phyloP scores from a whole-genome alignment of 2,113 vertebrate species.

The Sorex araneus region DNA sequence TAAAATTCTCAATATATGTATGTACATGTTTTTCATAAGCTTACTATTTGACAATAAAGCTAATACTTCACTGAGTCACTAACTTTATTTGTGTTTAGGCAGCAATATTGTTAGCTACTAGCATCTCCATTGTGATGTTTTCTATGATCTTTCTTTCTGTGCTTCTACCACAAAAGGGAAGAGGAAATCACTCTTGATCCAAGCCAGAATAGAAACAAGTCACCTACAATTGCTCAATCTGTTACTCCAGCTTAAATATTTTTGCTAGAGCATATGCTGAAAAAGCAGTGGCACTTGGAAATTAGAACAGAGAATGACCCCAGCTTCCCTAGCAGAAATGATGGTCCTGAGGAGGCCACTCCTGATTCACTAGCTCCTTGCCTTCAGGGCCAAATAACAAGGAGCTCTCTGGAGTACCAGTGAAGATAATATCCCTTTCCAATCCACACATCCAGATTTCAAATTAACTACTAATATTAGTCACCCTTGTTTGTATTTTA shows the following conservation, averaged over 20 bases:
- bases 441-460: too few relatives aligned
- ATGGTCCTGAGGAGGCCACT: background rate
- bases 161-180: background rate
- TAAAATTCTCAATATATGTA: too few relatives aligned
- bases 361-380: background rate
- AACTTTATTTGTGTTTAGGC: too few relatives aligned
- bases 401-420: background rate
- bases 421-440: too few relatives aligned
- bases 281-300: background rate
- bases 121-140: too few relatives aligned
- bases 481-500: background rate
- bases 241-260: background rate
- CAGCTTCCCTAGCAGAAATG: too few relatives aligned
- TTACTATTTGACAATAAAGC: too few relatives aligned
- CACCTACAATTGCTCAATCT: background rate
- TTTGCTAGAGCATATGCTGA: background rate
- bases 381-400: background rate
- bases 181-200: background rate
- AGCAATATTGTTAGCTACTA: too few relatives aligned
- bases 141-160: too few relatives aligned
- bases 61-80: too few relatives aligned
- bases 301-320: background rate
- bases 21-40: too few relatives aligned
- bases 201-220: background rate
- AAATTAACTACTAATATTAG: background rate